A percentile compares a stretch with the other conserved stretches of the same genome.
Evolutionary conservation across 2,113 vertebrate genomes (phyloP).

Genomic region (Alces alces): DNA sequence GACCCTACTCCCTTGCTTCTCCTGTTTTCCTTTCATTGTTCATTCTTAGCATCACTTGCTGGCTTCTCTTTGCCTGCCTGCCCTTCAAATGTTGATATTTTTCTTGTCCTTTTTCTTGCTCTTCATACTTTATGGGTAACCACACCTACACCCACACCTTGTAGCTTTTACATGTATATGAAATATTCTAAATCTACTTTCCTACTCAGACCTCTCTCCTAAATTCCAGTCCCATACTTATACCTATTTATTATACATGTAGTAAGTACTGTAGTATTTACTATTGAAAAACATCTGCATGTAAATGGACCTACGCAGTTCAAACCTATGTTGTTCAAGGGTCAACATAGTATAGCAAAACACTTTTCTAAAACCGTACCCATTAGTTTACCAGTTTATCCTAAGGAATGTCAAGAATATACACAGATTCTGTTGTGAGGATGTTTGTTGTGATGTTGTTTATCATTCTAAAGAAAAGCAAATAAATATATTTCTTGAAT

Average conservation of each 20-base stretch:
- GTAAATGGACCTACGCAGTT: background rate
- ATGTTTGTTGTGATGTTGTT: background rate
- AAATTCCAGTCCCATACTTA: background rate
- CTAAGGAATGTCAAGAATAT: background rate
- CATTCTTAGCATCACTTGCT: background rate
- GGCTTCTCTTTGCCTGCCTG: background rate
- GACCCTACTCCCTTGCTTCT: background rate
- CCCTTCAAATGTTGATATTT: background rate
- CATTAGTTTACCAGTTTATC: background rate
- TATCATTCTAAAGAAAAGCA: background rate
- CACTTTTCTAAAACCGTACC: background rate
- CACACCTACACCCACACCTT: background rate
- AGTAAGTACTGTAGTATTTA: background rate
- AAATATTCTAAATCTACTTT: background rate
- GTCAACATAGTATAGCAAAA: background rate
- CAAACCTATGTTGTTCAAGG: background rate
- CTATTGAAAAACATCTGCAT: background rate
- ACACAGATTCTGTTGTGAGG: background rate
- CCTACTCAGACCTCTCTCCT: background rate
- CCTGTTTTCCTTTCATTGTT: background rate
- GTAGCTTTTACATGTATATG: background rate
- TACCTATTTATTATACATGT: background rate
- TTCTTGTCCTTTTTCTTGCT: background rate
- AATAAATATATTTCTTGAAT: background rate
- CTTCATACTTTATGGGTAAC: background rate